Conservation (phyloP, 2,888 invertebrate genomes). For the Spialia ferax region DNA sequence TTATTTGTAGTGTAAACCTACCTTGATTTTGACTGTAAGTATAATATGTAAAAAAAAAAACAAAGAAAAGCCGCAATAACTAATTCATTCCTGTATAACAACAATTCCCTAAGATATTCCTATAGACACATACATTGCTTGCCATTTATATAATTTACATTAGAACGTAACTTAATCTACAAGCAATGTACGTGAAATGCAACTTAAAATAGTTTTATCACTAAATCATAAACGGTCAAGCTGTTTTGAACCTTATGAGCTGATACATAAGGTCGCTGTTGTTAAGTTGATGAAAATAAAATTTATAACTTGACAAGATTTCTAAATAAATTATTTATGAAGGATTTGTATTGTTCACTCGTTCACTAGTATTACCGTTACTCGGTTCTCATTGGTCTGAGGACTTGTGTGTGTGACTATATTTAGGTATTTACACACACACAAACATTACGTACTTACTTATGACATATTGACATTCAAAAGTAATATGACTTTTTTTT, state of each 20-base stretch:
- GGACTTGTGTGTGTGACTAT: too few species aligned
- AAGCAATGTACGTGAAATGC: slow-evolving; percentile 8
- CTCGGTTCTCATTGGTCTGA: too few species aligned
- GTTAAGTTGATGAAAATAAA: too few species aligned
- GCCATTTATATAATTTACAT: background rate
- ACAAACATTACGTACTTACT: too few species aligned
- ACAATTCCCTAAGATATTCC: background rate
- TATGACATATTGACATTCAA: too few species aligned
- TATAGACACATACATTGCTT: background rate
- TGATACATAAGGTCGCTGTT: background rate
- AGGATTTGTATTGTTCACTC: too few species aligned
- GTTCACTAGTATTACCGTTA: too few species aligned
- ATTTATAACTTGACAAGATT: too few species aligned
- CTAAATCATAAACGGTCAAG: background rate
- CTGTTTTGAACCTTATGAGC: slow-evolving; percentile 8
- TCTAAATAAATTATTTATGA: too few species aligned
- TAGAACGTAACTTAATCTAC: background rate
- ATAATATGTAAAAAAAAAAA: background rate
- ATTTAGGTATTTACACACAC: too few species aligned
- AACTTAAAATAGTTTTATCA: background rate
- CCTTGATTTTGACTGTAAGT: background rate
- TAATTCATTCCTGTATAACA: background rate
- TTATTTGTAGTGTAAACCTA: slow-evolving; percentile 2
- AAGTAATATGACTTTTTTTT: too few species aligned
- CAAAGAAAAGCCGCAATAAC: background rate